Evolutionary conservation across 1,140 invertebrate genomes (phyloP).

Genomic region (Pseudobourletiella spinata): DNA sequence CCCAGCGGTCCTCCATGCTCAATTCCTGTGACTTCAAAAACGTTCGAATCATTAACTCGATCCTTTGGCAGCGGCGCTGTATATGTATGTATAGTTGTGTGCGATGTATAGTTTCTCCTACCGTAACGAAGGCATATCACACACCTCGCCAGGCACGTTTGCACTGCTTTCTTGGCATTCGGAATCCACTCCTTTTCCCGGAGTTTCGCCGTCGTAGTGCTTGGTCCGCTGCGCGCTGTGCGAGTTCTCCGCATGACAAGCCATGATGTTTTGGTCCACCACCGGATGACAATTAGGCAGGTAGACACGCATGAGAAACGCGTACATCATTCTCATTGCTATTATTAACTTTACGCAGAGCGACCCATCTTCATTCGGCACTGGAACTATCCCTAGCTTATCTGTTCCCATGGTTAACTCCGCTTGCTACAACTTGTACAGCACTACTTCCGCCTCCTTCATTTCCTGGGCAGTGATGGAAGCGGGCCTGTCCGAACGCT

Average conservation of each 20-base stretch:
- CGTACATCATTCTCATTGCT: neutral
- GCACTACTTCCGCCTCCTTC: neutral
- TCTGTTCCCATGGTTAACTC: no score
- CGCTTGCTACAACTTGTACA: no score
- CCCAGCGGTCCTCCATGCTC: conserved; percentile 36
- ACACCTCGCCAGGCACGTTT: conserved; percentile 10
- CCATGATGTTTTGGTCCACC: neutral
- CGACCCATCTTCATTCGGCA: no score
- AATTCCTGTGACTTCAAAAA: conserved; percentile 27
- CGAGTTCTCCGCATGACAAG: no score
- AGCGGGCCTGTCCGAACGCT: neutral
- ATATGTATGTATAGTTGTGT: no score
- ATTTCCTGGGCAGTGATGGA: neutral
- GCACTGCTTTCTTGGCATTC: conserved; percentile 6
- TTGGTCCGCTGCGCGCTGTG: neutral
- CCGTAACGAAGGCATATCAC: no score
- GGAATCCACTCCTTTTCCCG: conserved; percentile 5
- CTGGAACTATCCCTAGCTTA: no score
- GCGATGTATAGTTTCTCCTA: no score
- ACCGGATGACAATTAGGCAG: conserved; percentile 6
- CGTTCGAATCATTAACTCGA: conserved; percentile 7
- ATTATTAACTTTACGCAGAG: neutral
- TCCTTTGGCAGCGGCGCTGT: conserved; percentile 22
- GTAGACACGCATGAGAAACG: conserved; percentile 11
- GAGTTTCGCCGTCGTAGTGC: neutral